Evolutionary conservation across 1,140 invertebrate genomes (phyloP).

Genomic region (Oreohelix idahoensis): DNA sequence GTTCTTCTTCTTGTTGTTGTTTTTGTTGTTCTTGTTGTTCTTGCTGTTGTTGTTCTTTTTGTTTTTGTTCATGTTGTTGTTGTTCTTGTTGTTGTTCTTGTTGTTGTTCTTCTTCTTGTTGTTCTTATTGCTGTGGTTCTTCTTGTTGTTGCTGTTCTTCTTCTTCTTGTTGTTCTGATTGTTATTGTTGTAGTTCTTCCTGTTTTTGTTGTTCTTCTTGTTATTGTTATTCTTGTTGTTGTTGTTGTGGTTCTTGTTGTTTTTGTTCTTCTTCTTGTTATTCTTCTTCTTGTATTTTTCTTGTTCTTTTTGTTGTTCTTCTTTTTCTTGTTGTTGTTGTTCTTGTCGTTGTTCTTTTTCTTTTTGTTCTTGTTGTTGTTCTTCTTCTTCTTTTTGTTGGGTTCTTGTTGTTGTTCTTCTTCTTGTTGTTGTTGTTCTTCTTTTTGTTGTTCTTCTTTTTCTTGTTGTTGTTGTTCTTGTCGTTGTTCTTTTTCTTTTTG

Average conservation of each 20-base stretch:
- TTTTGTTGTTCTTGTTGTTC: slow-evolving; percentile 1
- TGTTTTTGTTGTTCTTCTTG: not conserved
- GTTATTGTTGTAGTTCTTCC: not conserved
- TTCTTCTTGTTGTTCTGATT: not conserved
- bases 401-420: not conserved
- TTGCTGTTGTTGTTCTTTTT: not conserved
- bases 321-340: not conserved
- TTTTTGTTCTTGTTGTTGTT: not conserved
- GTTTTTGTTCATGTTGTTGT: not conserved
- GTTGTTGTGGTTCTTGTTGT: not conserved
- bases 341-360: not conserved
- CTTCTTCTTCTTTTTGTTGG: not conserved
- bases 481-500: not conserved
- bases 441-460: not conserved
- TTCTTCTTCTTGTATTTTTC: not conserved
- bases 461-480: not conserved
- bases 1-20: slow-evolving; percentile 9
- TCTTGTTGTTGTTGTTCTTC: not conserved
- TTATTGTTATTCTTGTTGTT: not conserved
- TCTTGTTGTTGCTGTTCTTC: not conserved
- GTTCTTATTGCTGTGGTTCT: not conserved
- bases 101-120: not conserved
- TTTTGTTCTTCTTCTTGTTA: not conserved
- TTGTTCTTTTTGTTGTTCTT: not conserved
- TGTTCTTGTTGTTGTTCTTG: not conserved